Percentiles rank a stretch among this genome's conserved stretches.
These are phyloP conservation scores for Syngnathus acus DNA, from an alignment of 2,797 vertebrate species.

Conservation along the genomic window DNA sequence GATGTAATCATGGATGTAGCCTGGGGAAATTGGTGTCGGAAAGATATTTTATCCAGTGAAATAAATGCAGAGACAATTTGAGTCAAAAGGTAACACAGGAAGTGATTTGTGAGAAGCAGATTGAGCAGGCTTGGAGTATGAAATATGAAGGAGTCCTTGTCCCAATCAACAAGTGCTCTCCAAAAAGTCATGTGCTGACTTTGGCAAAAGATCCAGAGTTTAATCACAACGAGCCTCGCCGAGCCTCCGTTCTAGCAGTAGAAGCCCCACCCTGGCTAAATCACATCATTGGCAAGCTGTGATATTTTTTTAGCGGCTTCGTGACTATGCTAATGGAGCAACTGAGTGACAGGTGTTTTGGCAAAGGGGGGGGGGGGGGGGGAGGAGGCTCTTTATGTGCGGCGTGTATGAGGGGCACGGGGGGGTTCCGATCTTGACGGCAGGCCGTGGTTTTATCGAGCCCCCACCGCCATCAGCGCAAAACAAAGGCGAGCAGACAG, in stretches of 20 bases:
- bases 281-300: conserved; percentile 58
- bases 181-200: conserved; percentile 26
- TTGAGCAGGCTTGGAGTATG: conserved; percentile 31
- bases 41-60: background rate
- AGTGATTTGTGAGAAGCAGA: conserved; percentile 38
- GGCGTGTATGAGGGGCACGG: conserved; percentile 2
- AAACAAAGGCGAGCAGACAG: conserved; percentile 57
- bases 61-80: background rate
- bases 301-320: conserved; percentile 39
- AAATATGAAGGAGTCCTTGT: conserved; percentile 48
- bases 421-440: conserved; percentile 45
- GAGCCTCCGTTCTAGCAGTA: background rate
- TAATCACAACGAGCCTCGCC: background rate
- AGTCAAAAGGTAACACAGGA: conserved; percentile 27
- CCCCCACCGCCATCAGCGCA: conserved; percentile 13
- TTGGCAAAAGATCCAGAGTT: conserved; percentile 19
- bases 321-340: conserved; percentile 38
- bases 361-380: conserved; percentile 29
- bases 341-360: conserved; percentile 60
- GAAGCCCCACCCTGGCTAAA: conserved; percentile 51
- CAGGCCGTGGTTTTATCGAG: conserved; percentile 38
- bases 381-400: conserved; percentile 1
- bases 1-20: conserved; percentile 56
- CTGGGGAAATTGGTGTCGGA: conserved; percentile 19
- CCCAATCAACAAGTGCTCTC: conserved; percentile 36